Evolutionary conservation across 92 coral and sea anemone species (phyloP), one percentile per base, ranked within the genome.

Genomic region (Hydrozoanthus gracilis): DNA sequence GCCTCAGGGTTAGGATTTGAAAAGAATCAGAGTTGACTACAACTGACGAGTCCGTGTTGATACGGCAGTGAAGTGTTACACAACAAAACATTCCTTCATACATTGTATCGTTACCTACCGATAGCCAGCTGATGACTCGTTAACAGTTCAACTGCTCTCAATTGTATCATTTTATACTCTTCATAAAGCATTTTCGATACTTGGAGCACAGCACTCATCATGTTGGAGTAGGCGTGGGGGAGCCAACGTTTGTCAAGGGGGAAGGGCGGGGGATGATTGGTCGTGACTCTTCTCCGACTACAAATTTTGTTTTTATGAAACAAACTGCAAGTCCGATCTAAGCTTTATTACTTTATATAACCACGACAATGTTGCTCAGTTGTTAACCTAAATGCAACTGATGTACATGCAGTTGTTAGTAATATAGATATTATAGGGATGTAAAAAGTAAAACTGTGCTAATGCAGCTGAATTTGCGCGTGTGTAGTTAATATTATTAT

Each of bases 1-100:
- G n/a, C 48, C 9, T 7, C 4, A 11, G 73, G 10, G 8, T 68
- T 68, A 4, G 6, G 73, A 68, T 68, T 68, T 68, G 73, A 68
- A 68, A 68, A 8, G 73, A 20, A 68, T 68, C 73, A 68, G 73
- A 68, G 73, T 68, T 68, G 73, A 68, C 73, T 68, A 68, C 73
- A 68, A 68, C 73, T 68, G 73, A 68, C 73, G 73, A 68, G 73
- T 68, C 73, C 73, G 73, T 68, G 73, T 68, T 68, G 73, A 68
- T 68, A 68, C 73, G 73, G 4, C 73, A 68, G 73, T 68, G 73
- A 68, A 68, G 73, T n/a, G n/a, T n/a, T n/a, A n/a, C n/a, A n/a
- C n/a, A n/a, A n/a, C n/a, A n/a, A n/a, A n/a, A n/a, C n/a, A n/a
- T n/a, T n/a, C n/a, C n/a, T n/a, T 68, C 73, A 68, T 68, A 68